Conservation (phyloP, 1,140 invertebrate species). For the Bombus affinis region DNA sequence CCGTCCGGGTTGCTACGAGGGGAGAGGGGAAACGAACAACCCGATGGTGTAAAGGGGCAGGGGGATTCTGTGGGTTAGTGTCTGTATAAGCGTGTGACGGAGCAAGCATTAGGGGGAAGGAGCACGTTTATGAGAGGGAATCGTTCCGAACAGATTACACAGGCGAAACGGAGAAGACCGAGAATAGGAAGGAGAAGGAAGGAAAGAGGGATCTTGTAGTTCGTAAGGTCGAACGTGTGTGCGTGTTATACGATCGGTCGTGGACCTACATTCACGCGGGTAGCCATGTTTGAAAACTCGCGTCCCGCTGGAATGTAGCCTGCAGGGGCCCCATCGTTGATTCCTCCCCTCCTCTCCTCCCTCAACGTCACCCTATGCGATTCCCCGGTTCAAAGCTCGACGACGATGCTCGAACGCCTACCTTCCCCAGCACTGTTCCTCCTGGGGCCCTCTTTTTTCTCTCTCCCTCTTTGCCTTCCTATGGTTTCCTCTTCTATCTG, state of each 20-base stretch:
- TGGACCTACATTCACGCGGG: conserved; percentile 82
- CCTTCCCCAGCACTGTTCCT: conserved; percentile 57
- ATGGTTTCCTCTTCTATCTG: conserved; percentile 39
- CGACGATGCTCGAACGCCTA: conserved; percentile 66
- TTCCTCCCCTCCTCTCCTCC: conserved; percentile 18
- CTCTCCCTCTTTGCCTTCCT: conserved; percentile 32
- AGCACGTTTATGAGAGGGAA: conserved; percentile 54
- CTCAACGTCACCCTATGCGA: conserved; percentile 38
- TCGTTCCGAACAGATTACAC: conserved; percentile 47
- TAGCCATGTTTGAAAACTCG: conserved; percentile 81
- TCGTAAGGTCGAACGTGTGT: conserved; percentile 57
- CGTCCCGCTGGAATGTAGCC: conserved; percentile 79
- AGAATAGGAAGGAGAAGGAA: conserved; percentile 27
- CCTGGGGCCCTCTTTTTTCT: conserved; percentile 53
- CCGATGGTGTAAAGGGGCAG: conserved; percentile 48
- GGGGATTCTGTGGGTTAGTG: conserved; percentile 44
- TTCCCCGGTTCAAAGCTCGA: conserved; percentile 43
- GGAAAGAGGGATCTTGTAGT: conserved; percentile 19
- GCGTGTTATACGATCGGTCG: conserved; percentile 78
- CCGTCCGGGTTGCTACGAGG: conserved; percentile 85
- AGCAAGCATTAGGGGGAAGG: conserved; percentile 52
- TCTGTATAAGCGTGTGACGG: conserved; percentile 50
- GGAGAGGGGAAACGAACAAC: conserved; percentile 59
- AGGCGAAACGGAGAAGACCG: conserved; percentile 61
- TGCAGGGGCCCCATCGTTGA: conserved; percentile 69